phyloP scores from a whole-genome alignment of 2,797 vertebrate genomes.

The Chromis chromis region DNA sequence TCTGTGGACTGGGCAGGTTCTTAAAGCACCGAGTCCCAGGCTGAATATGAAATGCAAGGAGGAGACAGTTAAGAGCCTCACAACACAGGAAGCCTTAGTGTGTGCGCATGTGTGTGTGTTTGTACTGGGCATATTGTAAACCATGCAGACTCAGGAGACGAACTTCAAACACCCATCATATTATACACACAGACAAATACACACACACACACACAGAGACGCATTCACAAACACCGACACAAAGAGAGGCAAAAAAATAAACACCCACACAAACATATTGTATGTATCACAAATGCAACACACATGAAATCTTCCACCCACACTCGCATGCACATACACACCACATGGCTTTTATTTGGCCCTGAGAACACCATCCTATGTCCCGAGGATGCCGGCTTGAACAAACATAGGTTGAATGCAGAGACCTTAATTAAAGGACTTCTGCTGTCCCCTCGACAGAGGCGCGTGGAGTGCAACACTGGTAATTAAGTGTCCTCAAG shows the following conservation, averaged over 20 bases:
- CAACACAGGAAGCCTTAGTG: slow-evolving; percentile 64
- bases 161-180: slow-evolving; percentile 74
- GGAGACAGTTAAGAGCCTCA: slow-evolving; percentile 69
- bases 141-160: slow-evolving; percentile 66
- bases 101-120: slow-evolving; percentile 23
- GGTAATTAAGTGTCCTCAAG: slow-evolving; percentile 86
- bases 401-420: slow-evolving; percentile 75
- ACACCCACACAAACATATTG: slow-evolving; percentile 63
- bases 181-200: slow-evolving; percentile 50
- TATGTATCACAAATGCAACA: slow-evolving; percentile 50
- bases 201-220: slow-evolving; percentile 21
- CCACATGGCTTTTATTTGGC: slow-evolving; percentile 29
- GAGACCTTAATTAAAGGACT: slow-evolving; percentile 79
- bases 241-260: slow-evolving; percentile 43
- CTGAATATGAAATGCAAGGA: slow-evolving; percentile 78
- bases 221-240: slow-evolving; percentile 42
- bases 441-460: slow-evolving; percentile 71
- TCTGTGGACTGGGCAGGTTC: slow-evolving; percentile 76
- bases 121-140: slow-evolving; percentile 58
- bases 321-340: slow-evolving; percentile 16
- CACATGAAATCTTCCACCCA: slow-evolving; percentile 43
- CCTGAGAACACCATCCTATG: slow-evolving; percentile 22
- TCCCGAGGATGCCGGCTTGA: slow-evolving; percentile 50
- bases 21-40: slow-evolving; percentile 74
- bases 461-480: slow-evolving; percentile 66